Base-by-base conservation (phyloP, 2,113 vertebrate genomes). In the Shinisaurus crocodilurus region DNA sequence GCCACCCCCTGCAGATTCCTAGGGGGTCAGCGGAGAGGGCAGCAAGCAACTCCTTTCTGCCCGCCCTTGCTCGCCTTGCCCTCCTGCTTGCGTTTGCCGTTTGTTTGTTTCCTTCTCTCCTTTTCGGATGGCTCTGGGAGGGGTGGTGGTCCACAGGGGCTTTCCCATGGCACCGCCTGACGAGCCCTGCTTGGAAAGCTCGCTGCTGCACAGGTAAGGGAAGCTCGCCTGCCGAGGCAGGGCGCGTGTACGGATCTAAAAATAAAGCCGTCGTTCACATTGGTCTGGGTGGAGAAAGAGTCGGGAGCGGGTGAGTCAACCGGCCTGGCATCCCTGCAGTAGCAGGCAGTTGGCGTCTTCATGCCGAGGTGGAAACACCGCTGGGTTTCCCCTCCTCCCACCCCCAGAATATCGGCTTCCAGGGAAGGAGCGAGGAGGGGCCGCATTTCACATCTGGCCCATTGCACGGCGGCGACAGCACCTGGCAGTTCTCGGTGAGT, bases 1-100 rank as follows among this genome's bases (percentile, higher is more conserved):
- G 95, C 97, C 97, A 72, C 97, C 95, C 90, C 96, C 96, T 97
- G 75, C 77, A 37, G 96, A 98, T 98, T 98, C 97, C 96, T 97
- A 92, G 95, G 95, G 96, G 93, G 97, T 97, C 97, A 97, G 90
- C 86, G 93, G 93, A 94, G 82, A 87, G 95, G 93, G 94, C 77
- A 20, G 89, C 76, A 87, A 85, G 83, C 85, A 48, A n/a, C 10
- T 1, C 90, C 45, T 27, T 84, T 82, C 89, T 79, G 90, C 74
- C 45, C 67, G 40, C 65, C 54, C 3, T 0, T 77, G 20, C 32
- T 87, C 81, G 16, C 89, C 92, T 65, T 90, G 82, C 92, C 81
- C 48, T 34, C 40, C 29, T 65, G 85, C n/a, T n/a, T 48, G 48
- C 20, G 1, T 32, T 15, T 60, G 6, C 54, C 87, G 67, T 25